Evolutionary conservation across 2,113 vertebrate genomes (phyloP), one percentile per base, ranked within the genome.

Genomic region (Phycodurus eques): DNA sequence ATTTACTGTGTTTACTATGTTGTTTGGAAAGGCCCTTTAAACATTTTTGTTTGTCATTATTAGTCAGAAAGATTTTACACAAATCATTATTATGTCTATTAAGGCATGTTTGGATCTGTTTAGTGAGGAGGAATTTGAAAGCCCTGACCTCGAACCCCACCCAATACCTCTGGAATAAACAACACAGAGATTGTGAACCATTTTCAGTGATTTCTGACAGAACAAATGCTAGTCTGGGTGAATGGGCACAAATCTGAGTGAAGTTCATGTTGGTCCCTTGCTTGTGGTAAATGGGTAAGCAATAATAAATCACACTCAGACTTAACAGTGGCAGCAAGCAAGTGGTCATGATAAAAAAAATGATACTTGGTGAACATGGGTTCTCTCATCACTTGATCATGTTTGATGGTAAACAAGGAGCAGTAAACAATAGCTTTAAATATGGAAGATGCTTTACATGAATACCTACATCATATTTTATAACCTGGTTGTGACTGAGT

Each of bases 401-500:
- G 73, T 51, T 57, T 22, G 54, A 42, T 13, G 20, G 51, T 27
- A 10, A 68, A 68, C 49, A 56, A 42, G 19, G 13, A 8, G 11
- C 33, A 14, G 33, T 42, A 42, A 39, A 54, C 61, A 68, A 56
- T 57, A n/a, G 79, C 67, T 75, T 44, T 15, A 64, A 60, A 75
- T 73, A 35, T 20, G 42, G 56, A 27, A 67, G 68, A 65, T 43
- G 74, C 69, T 75, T 71, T 59, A 62, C 56, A 57, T 68, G 44
- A 70, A 60, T 56, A n/a, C 47, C 15, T 20, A 47, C 59, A 63
- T 74, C 51, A 57, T 79, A 57, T 77, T 75, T 84, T 67, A 72
- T 47, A 62, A 63, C 19, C 51, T 59, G 70, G 65, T 65, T 72
- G 73, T 73, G 71, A 54, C 71, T 69, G 61, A 51, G 78, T 80